These are phyloP conservation scores for Megathymus violae DNA, from an alignment of 1,140 invertebrate species.

Conservation along the genomic window DNA sequence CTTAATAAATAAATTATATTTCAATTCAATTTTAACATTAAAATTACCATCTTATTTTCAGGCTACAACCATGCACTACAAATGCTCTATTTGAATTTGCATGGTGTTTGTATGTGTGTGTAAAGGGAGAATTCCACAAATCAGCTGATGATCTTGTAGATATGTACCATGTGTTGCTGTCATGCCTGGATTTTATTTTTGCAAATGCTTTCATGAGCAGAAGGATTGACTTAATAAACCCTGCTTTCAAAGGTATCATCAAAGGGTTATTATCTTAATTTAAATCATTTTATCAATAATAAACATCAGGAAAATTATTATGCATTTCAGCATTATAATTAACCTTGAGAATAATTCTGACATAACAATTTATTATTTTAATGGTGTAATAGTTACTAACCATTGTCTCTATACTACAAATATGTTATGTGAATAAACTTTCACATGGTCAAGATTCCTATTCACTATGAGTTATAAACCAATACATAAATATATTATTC, in stretches of 20 bases:
- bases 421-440: too few relatives aligned
- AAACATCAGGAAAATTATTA: too few relatives aligned
- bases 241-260: slow-evolving; percentile 89
- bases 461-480: too few relatives aligned
- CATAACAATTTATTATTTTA: too few relatives aligned
- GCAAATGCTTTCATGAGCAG: slow-evolving; percentile 92
- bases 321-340: too few relatives aligned
- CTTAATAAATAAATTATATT: too few relatives aligned
- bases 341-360: too few relatives aligned
- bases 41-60: slow-evolving; percentile 66
- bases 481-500: too few relatives aligned
- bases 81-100: slow-evolving; percentile 95
- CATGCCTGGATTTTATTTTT: slow-evolving; percentile 96
- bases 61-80: slow-evolving; percentile 88
- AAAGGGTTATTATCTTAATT: background rate
- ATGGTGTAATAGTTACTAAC: too few relatives aligned
- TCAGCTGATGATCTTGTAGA: slow-evolving; percentile 97
- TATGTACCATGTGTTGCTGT: slow-evolving; percentile 95
- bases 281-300: slow-evolving; percentile 9
- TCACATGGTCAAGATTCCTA: too few relatives aligned
- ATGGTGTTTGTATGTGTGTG: slow-evolving; percentile 96
- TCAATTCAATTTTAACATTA: too few relatives aligned
- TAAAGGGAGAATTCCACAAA: slow-evolving; percentile 93
- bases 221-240: slow-evolving; percentile 93
- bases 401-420: too few relatives aligned